Conservation (phyloP, 2,797 vertebrate species). For the Smutsia temminckii region DNA sequence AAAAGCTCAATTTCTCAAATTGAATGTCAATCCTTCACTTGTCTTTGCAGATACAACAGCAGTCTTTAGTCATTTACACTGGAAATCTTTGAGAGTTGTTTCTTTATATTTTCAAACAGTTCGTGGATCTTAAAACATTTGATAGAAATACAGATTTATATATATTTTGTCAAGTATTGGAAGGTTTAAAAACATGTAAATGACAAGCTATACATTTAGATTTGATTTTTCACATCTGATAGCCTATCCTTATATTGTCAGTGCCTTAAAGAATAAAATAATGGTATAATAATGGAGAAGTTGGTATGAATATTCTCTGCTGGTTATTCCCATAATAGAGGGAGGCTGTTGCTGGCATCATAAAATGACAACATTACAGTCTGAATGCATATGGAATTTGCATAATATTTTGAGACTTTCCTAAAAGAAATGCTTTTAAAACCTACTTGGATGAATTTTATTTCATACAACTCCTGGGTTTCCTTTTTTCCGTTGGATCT, state of each 20-base stretch:
- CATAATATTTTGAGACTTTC: not conserved
- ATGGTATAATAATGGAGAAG: not conserved
- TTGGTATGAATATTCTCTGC: not conserved
- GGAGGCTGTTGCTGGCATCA: not conserved
- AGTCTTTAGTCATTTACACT: not conserved
- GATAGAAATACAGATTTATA: not conserved
- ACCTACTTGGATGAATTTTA: not conserved
- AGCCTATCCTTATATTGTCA: not conserved
- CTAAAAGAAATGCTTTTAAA: conserved; percentile 31
- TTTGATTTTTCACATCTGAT: conserved; percentile 19
- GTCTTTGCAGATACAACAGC: not conserved
- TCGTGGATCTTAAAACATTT: not conserved
- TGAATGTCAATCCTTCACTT: not conserved
- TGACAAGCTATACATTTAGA: conserved; percentile 2
- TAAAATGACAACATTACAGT: not conserved
- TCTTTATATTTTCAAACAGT: not conserved
- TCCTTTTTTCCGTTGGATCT: not conserved
- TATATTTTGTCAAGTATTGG: not conserved
- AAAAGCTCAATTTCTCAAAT: conserved; percentile 55
- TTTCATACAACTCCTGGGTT: not conserved
- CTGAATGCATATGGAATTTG: not conserved
- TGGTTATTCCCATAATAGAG: not conserved
- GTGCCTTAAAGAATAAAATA: conserved; percentile 28
- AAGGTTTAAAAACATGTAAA: conserved; percentile 23
- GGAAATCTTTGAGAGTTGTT: not conserved